Percentiles rank a stretch among this genome's conserved stretches.
phyloP scores from a whole-genome alignment of 2,888 invertebrate genomes.

The Chrysolina haemoptera region DNA sequence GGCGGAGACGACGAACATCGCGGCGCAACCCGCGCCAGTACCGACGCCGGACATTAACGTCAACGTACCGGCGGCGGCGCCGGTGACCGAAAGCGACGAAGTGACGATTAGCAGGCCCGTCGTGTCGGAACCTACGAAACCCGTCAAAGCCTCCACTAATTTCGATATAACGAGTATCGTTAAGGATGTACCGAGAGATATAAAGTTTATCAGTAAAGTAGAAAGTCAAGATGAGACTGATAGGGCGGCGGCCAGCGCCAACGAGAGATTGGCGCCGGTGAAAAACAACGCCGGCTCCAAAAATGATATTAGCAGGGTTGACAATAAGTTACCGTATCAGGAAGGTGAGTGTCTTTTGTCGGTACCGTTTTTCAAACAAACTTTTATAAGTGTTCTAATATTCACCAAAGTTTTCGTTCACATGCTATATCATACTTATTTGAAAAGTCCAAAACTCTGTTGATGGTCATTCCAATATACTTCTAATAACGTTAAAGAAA shows the following conservation, averaged over 20 bases:
- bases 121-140: neutral
- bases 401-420: too few species aligned
- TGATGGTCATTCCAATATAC: too few species aligned
- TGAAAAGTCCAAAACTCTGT: too few species aligned
- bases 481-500: too few species aligned
- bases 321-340: constrained; percentile 63
- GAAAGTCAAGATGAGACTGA: constrained; percentile 64
- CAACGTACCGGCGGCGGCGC: neutral
- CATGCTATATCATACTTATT: too few species aligned
- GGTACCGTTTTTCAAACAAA: neutral
- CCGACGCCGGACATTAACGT: neutral
- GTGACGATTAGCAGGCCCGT: constrained; percentile 15
- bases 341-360: constrained; percentile 47
- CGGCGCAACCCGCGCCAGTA: neutral
- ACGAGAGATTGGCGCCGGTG: constrained; percentile 58
- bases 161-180: constrained; percentile 59
- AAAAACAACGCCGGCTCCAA: constrained; percentile 67
- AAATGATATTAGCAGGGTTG: constrained; percentile 51
- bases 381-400: too few species aligned
- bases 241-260: constrained; percentile 54
- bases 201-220: constrained; percentile 48
- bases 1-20: constrained; percentile 1
- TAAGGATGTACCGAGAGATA: constrained; percentile 64
- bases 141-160: neutral
- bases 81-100: constrained; percentile 25